Percentiles rank a stretch among this genome's conserved stretches.
These are phyloP conservation scores for Argyresthia goedartella DNA, from an alignment of 2,888 invertebrate species.

Conservation along the genomic window DNA sequence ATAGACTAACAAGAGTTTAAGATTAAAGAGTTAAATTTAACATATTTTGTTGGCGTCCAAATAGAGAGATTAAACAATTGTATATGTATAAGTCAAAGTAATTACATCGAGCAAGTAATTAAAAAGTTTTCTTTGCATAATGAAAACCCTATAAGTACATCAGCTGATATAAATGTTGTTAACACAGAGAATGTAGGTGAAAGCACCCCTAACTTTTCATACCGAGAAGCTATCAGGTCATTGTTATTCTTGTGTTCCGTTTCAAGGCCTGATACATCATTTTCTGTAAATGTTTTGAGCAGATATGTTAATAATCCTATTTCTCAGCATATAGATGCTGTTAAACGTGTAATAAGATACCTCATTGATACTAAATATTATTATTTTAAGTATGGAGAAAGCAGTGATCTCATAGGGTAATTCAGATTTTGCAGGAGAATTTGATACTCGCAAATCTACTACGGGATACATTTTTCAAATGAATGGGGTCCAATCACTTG, in stretches of 20 bases:
- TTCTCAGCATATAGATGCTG: constrained; percentile 14
- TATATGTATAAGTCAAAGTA: not conserved
- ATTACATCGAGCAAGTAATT: no score
- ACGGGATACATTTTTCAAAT: constrained; percentile 19
- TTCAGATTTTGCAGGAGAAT: constrained; percentile 19
- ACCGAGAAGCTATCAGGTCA: constrained; percentile 14
- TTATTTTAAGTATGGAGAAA: constrained; percentile 15
- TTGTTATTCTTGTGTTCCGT: constrained; percentile 15
- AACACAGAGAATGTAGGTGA: constrained; percentile 6
- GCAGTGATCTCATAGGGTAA: constrained; percentile 16
- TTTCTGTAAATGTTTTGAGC: constrained; percentile 14
- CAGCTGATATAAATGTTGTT: not conserved
- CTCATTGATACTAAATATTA: constrained; percentile 16
- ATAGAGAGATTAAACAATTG: not conserved
- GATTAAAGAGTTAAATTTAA: not conserved
- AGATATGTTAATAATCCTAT: constrained; percentile 16
- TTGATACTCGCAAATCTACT: constrained; percentile 19
- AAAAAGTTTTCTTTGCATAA: not conserved
- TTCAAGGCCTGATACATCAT: constrained; percentile 14
- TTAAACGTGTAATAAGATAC: constrained; percentile 18
- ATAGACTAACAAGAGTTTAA: not conserved
- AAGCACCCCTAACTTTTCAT: constrained; percentile 11
- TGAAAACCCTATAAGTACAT: not conserved
- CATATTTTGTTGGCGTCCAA: not conserved
- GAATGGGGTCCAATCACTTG: constrained; percentile 20